A percentile compares a stretch with the other conserved stretches of the same genome.
phyloP scores from a whole-genome alignment of 1,140 invertebrate genomes.

The Muscidifurax raptorellus region DNA sequence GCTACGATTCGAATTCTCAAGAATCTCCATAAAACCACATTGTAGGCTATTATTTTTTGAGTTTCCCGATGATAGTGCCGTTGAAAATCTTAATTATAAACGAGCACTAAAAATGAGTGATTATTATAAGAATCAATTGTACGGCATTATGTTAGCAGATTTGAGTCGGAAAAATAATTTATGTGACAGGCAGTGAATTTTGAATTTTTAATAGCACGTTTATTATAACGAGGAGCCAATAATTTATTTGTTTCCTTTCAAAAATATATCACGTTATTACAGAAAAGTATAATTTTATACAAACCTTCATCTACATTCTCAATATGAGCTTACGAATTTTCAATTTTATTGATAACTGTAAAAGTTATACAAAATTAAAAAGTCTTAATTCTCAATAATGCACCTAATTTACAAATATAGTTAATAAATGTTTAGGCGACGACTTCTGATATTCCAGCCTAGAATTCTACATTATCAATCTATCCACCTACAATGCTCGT shows the following conservation, averaged over 20 bases:
- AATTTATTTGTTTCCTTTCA: constrained; percentile 33
- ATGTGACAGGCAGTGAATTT: constrained; percentile 39
- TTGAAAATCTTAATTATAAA: neutral
- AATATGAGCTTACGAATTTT: constrained; percentile 49
- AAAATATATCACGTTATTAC: constrained; percentile 50
- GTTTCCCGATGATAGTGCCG: constrained; percentile 8
- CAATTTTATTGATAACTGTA: constrained; percentile 49
- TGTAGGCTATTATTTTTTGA: neutral
- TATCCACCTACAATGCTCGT: constrained; percentile 1
- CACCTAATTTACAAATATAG: constrained; percentile 48
- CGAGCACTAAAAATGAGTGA: neutral
- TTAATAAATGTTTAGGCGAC: constrained; percentile 44
- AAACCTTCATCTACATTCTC: constrained; percentile 44
- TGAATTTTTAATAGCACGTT: constrained; percentile 45
- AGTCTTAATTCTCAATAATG: constrained; percentile 51
- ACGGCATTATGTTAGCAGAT: constrained; percentile 13
- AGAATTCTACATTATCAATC: constrained; percentile 37
- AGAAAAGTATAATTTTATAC: constrained; percentile 47
- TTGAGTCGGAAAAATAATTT: constrained; percentile 21
- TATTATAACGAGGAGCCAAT: constrained; percentile 40
- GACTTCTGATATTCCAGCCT: constrained; percentile 33
- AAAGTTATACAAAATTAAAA: constrained; percentile 54
- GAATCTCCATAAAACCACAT: neutral
- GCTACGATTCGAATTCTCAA: constrained; percentile 9
- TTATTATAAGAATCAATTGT: constrained; percentile 1